These are phyloP conservation scores for Criorhina ranunculi DNA, from an alignment of 2,888 invertebrate genomes.

Conservation along the genomic window DNA sequence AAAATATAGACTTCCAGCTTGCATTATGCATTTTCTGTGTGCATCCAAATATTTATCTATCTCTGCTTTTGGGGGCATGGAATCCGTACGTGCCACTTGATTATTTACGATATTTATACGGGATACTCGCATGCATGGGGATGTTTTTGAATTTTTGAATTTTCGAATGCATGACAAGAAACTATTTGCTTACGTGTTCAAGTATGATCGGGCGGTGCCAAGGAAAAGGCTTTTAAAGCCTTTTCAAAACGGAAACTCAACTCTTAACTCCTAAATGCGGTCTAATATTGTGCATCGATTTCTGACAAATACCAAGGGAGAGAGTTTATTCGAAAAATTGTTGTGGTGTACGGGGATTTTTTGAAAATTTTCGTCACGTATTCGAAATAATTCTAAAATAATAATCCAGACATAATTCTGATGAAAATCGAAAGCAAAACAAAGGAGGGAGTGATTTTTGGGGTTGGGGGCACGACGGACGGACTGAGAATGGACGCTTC, in stretches of 20 bases:
- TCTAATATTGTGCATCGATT: slow-evolving; percentile 52
- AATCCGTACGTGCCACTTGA: slow-evolving; percentile 71
- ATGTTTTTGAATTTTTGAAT: slow-evolving; percentile 61
- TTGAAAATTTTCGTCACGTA: slow-evolving; percentile 72
- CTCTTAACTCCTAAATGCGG: slow-evolving; percentile 16
- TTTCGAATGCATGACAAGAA: slow-evolving; percentile 67
- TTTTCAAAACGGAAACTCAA: slow-evolving; percentile 42
- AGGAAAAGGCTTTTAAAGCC: slow-evolving; percentile 57
- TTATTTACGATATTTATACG: slow-evolving; percentile 70
- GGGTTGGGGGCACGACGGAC: too few species aligned
- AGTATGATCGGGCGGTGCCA: slow-evolving; percentile 15
- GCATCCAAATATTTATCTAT: slow-evolving; percentile 61
- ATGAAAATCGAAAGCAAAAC: slow-evolving; percentile 67
- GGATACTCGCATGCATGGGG: slow-evolving; percentile 23
- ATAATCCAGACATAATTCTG: slow-evolving; percentile 72
- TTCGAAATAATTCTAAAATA: slow-evolving; percentile 71
- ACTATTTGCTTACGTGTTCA: slow-evolving; percentile 76
- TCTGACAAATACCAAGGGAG: neutral
- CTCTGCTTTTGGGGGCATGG: neutral
- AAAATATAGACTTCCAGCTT: slow-evolving; percentile 20
- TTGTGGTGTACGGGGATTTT: slow-evolving; percentile 33
- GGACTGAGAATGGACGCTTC: slow-evolving; percentile 1
- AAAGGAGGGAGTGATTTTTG: neutral
- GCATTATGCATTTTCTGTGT: slow-evolving; percentile 50
- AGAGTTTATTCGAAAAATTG: slow-evolving; percentile 7